Percentiles rank a stretch among this genome's conserved stretches.
phyloP scores from a whole-genome alignment of 2,888 invertebrate genomes.

The Ptychoptera albimana region DNA sequence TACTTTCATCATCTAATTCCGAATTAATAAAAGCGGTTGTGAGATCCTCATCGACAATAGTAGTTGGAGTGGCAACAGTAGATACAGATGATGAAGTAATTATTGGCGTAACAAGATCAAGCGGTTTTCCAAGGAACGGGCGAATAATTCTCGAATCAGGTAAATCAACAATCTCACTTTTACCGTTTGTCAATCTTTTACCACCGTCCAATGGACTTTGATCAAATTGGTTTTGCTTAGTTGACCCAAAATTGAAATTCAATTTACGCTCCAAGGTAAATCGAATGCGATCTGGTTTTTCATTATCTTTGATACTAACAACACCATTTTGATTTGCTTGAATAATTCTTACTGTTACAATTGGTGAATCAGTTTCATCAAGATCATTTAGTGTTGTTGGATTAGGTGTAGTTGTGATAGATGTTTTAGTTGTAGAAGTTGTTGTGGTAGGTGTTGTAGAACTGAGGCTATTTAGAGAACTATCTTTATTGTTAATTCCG shows the following conservation, averaged over 20 bases:
- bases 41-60: too few relatives aligned
- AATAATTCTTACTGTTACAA: background rate
- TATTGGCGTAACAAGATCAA: too few relatives aligned
- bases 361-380: background rate
- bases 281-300: constrained; percentile 4
- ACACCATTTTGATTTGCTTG: constrained; percentile 3
- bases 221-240: too few relatives aligned
- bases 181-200: too few relatives aligned
- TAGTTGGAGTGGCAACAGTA: too few relatives aligned
- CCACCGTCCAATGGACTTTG: too few relatives aligned
- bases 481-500: background rate
- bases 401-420: background rate
- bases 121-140: too few relatives aligned
- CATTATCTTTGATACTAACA: background rate
- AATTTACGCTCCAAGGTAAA: constrained; percentile 1
- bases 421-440: background rate
- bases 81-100: too few relatives aligned
- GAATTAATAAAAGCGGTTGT: too few relatives aligned
- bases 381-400: background rate
- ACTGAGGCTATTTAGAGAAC: background rate
- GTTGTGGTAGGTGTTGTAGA: background rate
- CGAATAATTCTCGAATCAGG: too few relatives aligned
- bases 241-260: constrained; percentile 3
- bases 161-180: too few relatives aligned
- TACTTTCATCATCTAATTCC: too few relatives aligned